phyloP scores from a whole-genome alignment of 2,888 invertebrate genomes.

The Tetramorium bicarinatum region DNA sequence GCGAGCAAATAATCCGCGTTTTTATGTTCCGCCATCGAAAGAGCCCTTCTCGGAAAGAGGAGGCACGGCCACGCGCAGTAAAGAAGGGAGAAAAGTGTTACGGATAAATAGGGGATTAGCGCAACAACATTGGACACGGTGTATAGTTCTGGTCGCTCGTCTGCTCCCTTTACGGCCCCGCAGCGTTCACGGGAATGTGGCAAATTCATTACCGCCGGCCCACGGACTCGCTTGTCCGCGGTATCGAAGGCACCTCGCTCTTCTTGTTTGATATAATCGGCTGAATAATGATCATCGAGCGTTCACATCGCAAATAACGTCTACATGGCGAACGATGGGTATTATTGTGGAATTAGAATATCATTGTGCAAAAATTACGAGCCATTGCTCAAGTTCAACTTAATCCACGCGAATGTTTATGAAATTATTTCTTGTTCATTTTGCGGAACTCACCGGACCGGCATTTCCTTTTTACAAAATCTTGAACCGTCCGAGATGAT shows the following conservation, averaged over 20 bases:
- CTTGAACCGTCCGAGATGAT: not conserved
- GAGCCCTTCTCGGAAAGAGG: constrained; percentile 63
- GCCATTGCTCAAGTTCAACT: constrained; percentile 38
- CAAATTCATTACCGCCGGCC: constrained; percentile 54
- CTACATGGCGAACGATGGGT: constrained; percentile 12
- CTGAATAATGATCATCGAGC: constrained; percentile 56
- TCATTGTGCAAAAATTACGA: constrained; percentile 16
- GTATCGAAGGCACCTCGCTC: constrained; percentile 35
- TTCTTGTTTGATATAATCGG: constrained; percentile 60
- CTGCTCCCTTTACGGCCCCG: constrained; percentile 28
- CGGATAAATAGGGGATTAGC: constrained; percentile 73
- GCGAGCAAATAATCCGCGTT: constrained; percentile 79
- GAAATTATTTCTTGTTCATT: not conserved
- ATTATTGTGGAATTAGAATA: constrained; percentile 40
- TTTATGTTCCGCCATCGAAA: constrained; percentile 70
- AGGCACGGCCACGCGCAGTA: constrained; percentile 53
- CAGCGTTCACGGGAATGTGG: constrained; percentile 28
- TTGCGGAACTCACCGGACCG: not conserved
- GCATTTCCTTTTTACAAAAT: not conserved
- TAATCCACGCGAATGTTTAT: not conserved
- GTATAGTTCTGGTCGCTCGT: constrained; percentile 60
- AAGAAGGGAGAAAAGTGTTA: constrained; percentile 73
- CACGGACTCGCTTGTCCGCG: constrained; percentile 23
- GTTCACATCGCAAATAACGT: constrained; percentile 47
- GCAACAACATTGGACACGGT: constrained; percentile 58